Conservation (phyloP, 2,797 vertebrate species). For the Malurus leucopterus region DNA sequence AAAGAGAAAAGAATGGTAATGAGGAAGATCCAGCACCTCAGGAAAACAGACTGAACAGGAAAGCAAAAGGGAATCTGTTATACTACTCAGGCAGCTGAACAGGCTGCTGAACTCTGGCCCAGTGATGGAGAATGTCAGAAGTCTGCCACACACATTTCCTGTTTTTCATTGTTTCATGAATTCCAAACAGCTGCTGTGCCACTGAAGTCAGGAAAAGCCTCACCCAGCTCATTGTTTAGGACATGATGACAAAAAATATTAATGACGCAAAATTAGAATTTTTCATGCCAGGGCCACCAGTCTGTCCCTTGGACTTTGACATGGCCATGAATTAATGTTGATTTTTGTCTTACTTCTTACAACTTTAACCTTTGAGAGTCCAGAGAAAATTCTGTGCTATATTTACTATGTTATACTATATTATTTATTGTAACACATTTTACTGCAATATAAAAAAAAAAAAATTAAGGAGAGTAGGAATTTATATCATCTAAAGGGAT, state of each 20-base stretch:
- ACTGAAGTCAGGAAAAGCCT: slow-evolving; percentile 43
- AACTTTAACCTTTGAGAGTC: background rate
- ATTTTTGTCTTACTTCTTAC: background rate
- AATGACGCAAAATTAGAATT: slow-evolving; percentile 45
- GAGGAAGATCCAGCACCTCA: background rate
- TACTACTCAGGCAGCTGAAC: background rate
- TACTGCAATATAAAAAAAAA: background rate
- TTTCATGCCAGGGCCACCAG: background rate
- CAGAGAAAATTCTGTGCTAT: background rate
- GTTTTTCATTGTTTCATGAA: slow-evolving; percentile 49
- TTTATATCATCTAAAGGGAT: background rate
- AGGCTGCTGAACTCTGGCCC: slow-evolving; percentile 40
- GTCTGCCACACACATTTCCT: slow-evolving; percentile 44
- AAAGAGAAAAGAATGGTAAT: background rate
- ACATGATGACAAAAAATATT: slow-evolving; percentile 40
- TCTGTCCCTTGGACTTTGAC: background rate
- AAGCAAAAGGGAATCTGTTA: slow-evolving; percentile 24
- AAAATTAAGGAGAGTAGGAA: background rate
- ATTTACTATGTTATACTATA: background rate
- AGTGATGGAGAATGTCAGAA: background rate
- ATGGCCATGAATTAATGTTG: background rate
- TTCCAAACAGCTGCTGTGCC: slow-evolving; percentile 30
- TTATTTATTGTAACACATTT: background rate
- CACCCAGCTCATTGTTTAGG: slow-evolving; percentile 27
- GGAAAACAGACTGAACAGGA: slow-evolving; percentile 22